Conservation (phyloP, 2,797 vertebrate genomes). For the Paedocypris micromegethes region DNA sequence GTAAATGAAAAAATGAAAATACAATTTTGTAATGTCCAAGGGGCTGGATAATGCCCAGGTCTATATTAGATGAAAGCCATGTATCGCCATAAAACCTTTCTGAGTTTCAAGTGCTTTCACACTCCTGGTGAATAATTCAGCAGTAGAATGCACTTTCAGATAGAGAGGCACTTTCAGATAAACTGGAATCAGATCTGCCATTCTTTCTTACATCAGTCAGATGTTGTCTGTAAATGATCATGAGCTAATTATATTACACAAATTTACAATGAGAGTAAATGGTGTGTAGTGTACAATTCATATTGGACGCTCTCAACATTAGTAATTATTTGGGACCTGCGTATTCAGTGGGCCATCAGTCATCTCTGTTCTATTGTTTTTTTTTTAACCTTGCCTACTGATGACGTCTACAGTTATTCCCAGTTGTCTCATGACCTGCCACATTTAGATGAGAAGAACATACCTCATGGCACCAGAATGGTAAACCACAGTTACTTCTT, state of each 20-base stretch:
- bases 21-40: no score
- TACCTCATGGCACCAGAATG: slow-evolving; percentile 9
- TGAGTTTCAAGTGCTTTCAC: no score
- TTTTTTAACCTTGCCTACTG: slow-evolving; percentile 10
- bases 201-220: slow-evolving; percentile 31
- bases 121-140: not conserved
- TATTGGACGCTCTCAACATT: slow-evolving; percentile 10
- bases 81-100: no score
- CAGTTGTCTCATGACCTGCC: slow-evolving; percentile 7
- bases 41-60: no score
- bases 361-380: slow-evolving; percentile 3
- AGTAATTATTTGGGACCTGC: slow-evolving; percentile 12
- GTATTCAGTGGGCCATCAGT: slow-evolving; percentile 10
- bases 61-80: no score
- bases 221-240: slow-evolving; percentile 15
- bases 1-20: no score
- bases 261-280: slow-evolving; percentile 1
- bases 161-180: no score
- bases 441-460: slow-evolving; percentile 15
- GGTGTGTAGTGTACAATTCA: slow-evolving; percentile 17
- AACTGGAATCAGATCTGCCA: not conserved
- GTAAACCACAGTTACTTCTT: slow-evolving; percentile 16
- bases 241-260: slow-evolving; percentile 27
- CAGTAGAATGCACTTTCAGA: not conserved
- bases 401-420: slow-evolving; percentile 14